Base-by-base conservation (phyloP, 2,888 invertebrate species). In the Exephanes ischioxanthus region DNA sequence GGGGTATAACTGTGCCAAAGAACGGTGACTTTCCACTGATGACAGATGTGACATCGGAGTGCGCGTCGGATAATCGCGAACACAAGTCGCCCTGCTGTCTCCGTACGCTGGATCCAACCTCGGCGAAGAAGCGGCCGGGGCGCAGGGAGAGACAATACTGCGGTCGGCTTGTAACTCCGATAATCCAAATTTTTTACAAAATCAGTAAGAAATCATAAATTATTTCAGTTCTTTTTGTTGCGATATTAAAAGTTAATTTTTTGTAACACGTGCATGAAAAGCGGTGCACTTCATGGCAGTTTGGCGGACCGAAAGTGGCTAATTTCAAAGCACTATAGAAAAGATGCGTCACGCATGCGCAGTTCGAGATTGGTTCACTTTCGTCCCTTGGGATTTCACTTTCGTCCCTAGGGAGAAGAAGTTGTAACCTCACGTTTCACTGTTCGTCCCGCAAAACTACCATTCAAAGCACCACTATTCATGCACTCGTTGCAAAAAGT, bases 1-100 rank as follows among this genome's bases (percentile, higher is more conserved):
- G 45, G 58, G 55, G 7, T 72, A 66, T 45, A 85, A 78, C 53
- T 80, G 85, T 83, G 79, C 79, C 85, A 85, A 82, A 85, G 76
- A 75, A 76, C 80, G 76, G 85, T 83, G 82, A 79, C 75, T 85
- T 85, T 85, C 85, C 85, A 71, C 72, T 82, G 72, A 48, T 53
- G 51, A 80, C 71, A 33, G 55, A 63, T 76, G n/a, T 16, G 80
- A 77, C 48, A 80, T 81, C 61, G 73, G 37, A 30, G 53, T 63
- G 53, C 48, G 41, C 37, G 26, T 33, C 45, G 58, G 48, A 70
- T 30, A 48, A 51, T 30, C 48, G 61, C 37, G 33, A n/a, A 22
- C 33, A 37, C 67, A 41, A 22, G 61, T 63, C n/a, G 63, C 41
- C 37, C 70, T 61, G 61, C 48, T 51, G 55, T 70, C 63, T 37